Evolutionary conservation across 2,888 invertebrate genomes (phyloP).

Genomic region (Congeria kusceri): DNA sequence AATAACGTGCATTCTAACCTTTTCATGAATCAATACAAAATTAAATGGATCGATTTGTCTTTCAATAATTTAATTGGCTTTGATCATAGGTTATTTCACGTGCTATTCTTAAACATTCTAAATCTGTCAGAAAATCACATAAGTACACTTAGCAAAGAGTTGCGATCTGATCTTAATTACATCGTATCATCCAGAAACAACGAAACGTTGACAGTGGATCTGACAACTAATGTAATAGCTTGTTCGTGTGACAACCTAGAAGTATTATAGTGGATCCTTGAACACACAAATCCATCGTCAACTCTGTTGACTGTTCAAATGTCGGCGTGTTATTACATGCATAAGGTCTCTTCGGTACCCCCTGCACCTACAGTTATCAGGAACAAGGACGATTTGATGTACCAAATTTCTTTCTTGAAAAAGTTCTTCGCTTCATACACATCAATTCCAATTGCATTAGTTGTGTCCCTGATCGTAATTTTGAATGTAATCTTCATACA

Average conservation of each 20-base stretch:
- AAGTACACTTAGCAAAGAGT: neutral
- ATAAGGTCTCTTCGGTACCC: no score
- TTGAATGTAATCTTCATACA: slow-evolving; percentile 25
- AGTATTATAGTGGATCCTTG: slow-evolving; percentile 28
- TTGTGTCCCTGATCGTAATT: neutral
- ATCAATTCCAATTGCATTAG: slow-evolving; percentile 9
- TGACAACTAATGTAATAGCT: no score
- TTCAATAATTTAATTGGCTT: no score
- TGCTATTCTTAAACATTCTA: slow-evolving; percentile 16
- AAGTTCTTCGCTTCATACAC: slow-evolving; percentile 24
- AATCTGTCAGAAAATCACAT: no score
- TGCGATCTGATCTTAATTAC: neutral
- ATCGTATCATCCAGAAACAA: no score
- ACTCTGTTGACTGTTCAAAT: no score
- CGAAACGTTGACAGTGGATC: no score
- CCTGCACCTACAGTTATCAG: no score
- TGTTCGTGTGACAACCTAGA: no score
- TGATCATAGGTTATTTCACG: slow-evolving; percentile 21
- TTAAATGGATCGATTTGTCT: neutral
- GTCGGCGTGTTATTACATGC: no score
- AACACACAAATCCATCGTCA: neutral
- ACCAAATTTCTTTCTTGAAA: no score
- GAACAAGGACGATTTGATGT: no score
- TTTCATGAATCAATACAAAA: slow-evolving; percentile 4
- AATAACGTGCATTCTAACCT: slow-evolving; percentile 9